These are phyloP conservation scores for Drosophila histrio DNA, from an alignment of 2,888 invertebrate genomes.

Conservation along the genomic window DNA sequence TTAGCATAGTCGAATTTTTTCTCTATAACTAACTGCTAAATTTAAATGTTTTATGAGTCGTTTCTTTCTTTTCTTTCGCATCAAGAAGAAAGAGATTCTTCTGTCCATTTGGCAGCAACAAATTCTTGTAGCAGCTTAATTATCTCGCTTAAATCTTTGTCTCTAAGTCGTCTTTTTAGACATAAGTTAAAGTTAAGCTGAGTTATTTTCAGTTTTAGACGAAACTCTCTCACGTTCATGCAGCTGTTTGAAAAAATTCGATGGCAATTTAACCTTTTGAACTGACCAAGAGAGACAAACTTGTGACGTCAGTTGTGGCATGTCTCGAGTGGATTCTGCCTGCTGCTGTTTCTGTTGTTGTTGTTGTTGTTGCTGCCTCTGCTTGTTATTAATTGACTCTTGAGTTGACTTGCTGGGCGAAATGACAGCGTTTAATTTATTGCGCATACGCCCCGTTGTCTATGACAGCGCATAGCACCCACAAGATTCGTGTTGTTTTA, in stretches of 20 bases:
- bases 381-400: constrained; percentile 79
- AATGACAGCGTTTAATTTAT: constrained; percentile 76
- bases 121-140: constrained; percentile 24
- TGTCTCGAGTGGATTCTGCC: constrained; percentile 23
- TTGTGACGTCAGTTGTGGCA: constrained; percentile 67
- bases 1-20: background rate
- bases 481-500: constrained; percentile 37
- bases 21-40: background rate
- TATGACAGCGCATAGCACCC: constrained; percentile 42
- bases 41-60: background rate
- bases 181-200: constrained; percentile 5
- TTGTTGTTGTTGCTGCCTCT: constrained; percentile 26
- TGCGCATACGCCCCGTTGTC: constrained; percentile 74
- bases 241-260: constrained; percentile 44
- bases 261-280: constrained; percentile 72
- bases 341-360: constrained; percentile 4
- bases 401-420: constrained; percentile 74
- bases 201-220: background rate
- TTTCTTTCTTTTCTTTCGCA: background rate
- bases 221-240: constrained; percentile 73
- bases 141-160: constrained; percentile 23
- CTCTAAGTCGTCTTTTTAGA: constrained; percentile 4
- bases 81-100: constrained; percentile 9
- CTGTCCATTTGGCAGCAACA: constrained; percentile 1
- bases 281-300: constrained; percentile 55